Evolutionary conservation across 2,888 invertebrate genomes (phyloP).

Genomic region (Acleris holmiana): DNA sequence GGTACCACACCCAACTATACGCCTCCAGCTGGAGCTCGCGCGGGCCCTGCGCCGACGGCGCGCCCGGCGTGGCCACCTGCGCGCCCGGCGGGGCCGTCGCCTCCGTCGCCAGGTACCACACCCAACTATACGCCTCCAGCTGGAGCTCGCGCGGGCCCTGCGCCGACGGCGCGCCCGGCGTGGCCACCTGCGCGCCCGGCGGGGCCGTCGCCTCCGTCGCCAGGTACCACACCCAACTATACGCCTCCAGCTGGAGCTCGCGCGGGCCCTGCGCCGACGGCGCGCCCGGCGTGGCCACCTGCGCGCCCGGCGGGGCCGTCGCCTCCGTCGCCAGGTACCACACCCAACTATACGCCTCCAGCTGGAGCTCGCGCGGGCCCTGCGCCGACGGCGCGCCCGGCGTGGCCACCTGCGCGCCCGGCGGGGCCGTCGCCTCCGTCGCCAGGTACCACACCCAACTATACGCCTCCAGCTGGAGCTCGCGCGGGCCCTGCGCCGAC

Average conservation of each 20-base stretch:
- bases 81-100: constrained; percentile 98
- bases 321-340: constrained; percentile 92
- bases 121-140: constrained; percentile 92
- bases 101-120: constrained; percentile 89
- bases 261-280: constrained; percentile 95
- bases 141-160: constrained; percentile 96
- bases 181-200: constrained; percentile 96
- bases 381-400: too few relatives aligned
- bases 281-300: constrained; percentile 93
- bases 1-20: constrained; percentile 74
- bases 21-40: constrained; percentile 97
- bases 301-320: constrained; percentile 97
- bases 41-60: constrained; percentile 95
- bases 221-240: constrained; percentile 70
- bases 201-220: constrained; percentile 97
- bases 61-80: constrained; percentile 93
- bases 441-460: too few relatives aligned
- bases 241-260: constrained; percentile 96
- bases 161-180: constrained; percentile 94
- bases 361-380: too few relatives aligned
- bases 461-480: too few relatives aligned
- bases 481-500: too few relatives aligned
- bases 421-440: too few relatives aligned
- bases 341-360: too few relatives aligned
- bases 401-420: too few relatives aligned